Evolutionary conservation across 2,888 invertebrate genomes (phyloP).

Genomic region (Sthenelais limicola): DNA sequence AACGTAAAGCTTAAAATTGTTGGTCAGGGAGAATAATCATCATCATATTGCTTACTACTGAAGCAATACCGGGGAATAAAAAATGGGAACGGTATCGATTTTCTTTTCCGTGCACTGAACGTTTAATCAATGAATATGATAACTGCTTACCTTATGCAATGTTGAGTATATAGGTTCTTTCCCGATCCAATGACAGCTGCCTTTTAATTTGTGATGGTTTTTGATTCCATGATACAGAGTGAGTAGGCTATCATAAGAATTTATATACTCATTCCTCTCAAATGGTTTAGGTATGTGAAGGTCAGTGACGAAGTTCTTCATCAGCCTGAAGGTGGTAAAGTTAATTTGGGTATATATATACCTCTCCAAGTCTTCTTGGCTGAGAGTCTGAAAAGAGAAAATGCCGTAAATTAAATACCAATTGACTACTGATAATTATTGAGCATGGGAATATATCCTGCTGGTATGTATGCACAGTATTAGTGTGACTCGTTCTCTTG

Average conservation of each 20-base stretch:
- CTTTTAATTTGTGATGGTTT: constrained; percentile 33
- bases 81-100: no score
- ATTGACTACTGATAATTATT: no score
- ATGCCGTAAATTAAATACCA: no score
- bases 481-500: no score
- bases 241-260: constrained; percentile 47
- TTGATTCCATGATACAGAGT: constrained; percentile 46
- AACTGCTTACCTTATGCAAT: constrained; percentile 31
- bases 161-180: constrained; percentile 24
- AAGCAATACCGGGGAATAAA: no score
- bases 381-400: constrained; percentile 29
- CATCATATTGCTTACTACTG: no score
- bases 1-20: no score
- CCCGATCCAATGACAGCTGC: constrained; percentile 46
- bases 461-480: no score
- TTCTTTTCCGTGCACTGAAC: no score
- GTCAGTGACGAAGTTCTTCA: constrained; percentile 41
- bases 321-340: constrained; percentile 36
- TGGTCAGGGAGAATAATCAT: no score
- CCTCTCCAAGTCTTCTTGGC: constrained; percentile 26
- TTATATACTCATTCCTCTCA: constrained; percentile 44
- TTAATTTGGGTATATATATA: constrained; percentile 42
- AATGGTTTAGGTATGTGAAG: constrained; percentile 40
- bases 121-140: no score
- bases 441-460: no score